Evolutionary conservation across 2,113 vertebrate species (phyloP).

Genomic region (Chaenocephalus aceratus): DNA sequence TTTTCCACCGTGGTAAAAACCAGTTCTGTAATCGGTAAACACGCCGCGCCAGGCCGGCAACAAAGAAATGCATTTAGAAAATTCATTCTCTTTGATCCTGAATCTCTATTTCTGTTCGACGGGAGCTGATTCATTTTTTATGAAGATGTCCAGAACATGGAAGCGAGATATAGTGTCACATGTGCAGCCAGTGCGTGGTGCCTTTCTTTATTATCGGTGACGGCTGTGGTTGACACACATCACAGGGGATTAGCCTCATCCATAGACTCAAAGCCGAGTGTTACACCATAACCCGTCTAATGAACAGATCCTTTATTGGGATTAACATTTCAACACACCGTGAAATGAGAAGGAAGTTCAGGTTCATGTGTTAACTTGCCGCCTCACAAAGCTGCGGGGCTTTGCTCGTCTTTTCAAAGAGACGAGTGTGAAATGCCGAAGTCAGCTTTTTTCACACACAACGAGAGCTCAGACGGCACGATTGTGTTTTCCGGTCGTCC

Average conservation of each 20-base stretch:
- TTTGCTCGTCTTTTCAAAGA: conserved; percentile 66
- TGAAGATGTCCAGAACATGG: conserved; percentile 26
- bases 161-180: conserved; percentile 46
- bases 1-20: conserved; percentile 64
- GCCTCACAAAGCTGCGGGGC: conserved; percentile 71
- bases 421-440: conserved; percentile 53
- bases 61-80: conserved; percentile 62
- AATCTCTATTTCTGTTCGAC: conserved; percentile 42
- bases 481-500: conserved; percentile 22
- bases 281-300: conserved; percentile 35
- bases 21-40: conserved; percentile 68
- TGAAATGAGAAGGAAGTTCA: conserved; percentile 64
- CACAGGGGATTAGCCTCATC: conserved; percentile 66
- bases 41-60: conserved; percentile 54
- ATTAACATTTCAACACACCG: conserved; percentile 64
- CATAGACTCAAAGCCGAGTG: conserved; percentile 54
- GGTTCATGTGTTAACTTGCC: conserved; percentile 80
- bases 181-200: conserved; percentile 9
- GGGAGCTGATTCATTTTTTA: conserved; percentile 53
- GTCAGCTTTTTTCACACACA: conserved; percentile 55
- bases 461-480: conserved; percentile 49
- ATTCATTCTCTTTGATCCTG: conserved; percentile 61
- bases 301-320: conserved; percentile 53
- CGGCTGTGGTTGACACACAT: conserved; percentile 59
- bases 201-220: conserved; percentile 57